Base-by-base conservation (phyloP, 2,888 invertebrate species). In the Sialis lutaria region DNA sequence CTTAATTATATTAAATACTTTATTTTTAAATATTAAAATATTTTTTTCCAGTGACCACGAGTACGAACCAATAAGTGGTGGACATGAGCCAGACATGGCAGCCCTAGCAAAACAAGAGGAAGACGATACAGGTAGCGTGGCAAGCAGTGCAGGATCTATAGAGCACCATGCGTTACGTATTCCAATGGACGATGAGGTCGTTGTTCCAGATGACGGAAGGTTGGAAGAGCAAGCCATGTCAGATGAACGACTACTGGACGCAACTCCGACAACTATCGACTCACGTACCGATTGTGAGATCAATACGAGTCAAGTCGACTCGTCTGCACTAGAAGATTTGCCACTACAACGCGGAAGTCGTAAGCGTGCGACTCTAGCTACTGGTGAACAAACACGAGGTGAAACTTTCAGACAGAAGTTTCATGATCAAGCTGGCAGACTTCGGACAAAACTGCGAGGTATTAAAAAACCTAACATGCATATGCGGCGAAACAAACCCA, bases 41-140 rank as follows among this genome's bases (percentile, higher is more conserved):
- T 12, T 37, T 10, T 5, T 55, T 77, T 77, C 57, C 73, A 90
- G 89, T 75, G 89, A 89, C 74, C 89, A 90, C 77, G 87, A 89
- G 68, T 90, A 90, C 71, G 90, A 90, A 72, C 85, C 87, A 56
- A 82, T 90, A 64, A 84, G 82, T 62, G 68, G 68, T 51, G 68
- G 70, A 47, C 66, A 67, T 52, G 66, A 62, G 52, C 55, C 61
- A 43, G 58, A 31, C n/a, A 13, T 51, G 45, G 59, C 64, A 58
- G 56, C 59, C 10, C 4, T 33, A 37, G 34, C 39, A 46, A 44
- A 50, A 8, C n/a, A 30, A 35, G 48, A 33, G 13, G 40, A 45
- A 35, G 40, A 43, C 33, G 42, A 39, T 9, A 37, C 45, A 9
- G 37, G 39, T 34, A 46, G 44, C 12, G 40, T 47, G 33, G 46